phyloP scores from a whole-genome alignment of 37 sponge, comb jelly and placozoan genomes.

The Chondrosia reniformis region DNA sequence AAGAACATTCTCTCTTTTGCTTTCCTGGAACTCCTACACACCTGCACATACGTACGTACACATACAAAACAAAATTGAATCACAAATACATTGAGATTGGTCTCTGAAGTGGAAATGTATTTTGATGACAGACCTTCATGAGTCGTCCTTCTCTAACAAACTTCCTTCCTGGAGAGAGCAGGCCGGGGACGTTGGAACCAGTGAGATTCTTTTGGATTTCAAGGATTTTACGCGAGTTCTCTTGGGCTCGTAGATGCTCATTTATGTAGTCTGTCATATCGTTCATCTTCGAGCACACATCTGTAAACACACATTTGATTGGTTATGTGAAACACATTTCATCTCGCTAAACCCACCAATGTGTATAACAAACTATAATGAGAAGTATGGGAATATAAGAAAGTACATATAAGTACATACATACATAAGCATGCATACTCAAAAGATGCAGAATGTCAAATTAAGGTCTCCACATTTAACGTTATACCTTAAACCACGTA shows the following conservation, averaged over 20 bases:
- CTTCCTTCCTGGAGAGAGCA: conserved; percentile 52
- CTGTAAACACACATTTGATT: too few species aligned
- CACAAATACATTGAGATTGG: neutral
- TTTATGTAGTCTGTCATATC: conserved; percentile 67
- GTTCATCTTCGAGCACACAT: conserved; percentile 47
- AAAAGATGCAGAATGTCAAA: too few species aligned
- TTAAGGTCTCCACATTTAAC: too few species aligned
- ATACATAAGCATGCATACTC: conserved; percentile 2
- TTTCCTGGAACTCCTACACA: conserved; percentile 55
- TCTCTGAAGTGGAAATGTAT: too few species aligned
- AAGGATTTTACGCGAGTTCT: conserved; percentile 65
- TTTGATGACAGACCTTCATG: conserved; percentile 78
- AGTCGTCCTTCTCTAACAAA: conserved; percentile 72
- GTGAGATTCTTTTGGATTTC: conserved; percentile 61
- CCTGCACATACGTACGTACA: conserved; percentile 43
- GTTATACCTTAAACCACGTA: too few species aligned
- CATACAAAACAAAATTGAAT: neutral
- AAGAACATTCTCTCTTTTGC: conserved; percentile 70
- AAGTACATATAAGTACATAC: neutral
- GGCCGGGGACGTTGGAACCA: conserved; percentile 47
- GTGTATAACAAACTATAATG: neutral
- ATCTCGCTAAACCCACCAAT: neutral
- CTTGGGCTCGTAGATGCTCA: conserved; percentile 69
- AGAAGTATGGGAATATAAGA: neutral
- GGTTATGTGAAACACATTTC: too few species aligned